Evolutionary conservation across 1,140 invertebrate species (phyloP), one percentile per base, ranked within the genome.

Genomic region (Holotrichia oblita): DNA sequence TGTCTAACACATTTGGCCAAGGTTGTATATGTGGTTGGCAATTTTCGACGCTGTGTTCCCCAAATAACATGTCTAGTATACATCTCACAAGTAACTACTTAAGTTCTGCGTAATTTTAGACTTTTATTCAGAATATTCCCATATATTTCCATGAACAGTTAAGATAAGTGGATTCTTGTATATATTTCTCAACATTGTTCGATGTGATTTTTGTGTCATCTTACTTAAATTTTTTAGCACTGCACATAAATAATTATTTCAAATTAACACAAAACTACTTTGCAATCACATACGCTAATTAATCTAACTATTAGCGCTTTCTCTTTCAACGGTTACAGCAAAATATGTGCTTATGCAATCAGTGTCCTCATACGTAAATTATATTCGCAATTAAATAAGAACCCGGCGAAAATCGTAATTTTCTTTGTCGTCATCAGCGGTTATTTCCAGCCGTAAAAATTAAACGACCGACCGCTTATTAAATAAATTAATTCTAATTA

Each of bases 401-500:
- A 55, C 48, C 14, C 48, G 12, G 48, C 48, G 48, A 55, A 55
- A 55, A 55, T 55, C 48, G 48, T 55, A 55, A 55, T 55, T 55
- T 55, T 55, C 48, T 55, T 17, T 55, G 48, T 55, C 48, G 48
- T 55, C 48, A 55, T 55, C 48, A 55, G 48, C 48, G 48, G 48
- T 55, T 55, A 55, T 55, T 55, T 17, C 12, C 14, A 55, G 48
- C 48, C 48, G 27, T 34, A 69, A 74, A 74, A 74, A 24, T 74
- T 22, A 74, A 74, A 40, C 20, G 34, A 74, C 27, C 73, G 73
- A 74, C 73, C 73, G 73, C 40, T 74, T 41, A 44, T 74, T 74
- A 74, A 40, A 74, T 74, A 40, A 74, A 74, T 74, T 74, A 74
- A 44, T 6, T 40, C 73, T 74, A 74, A 74, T 74, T 40, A 74